phyloP scores from a whole-genome alignment of 2,113 vertebrate species.

The Ptilonorhynchus violaceus region DNA sequence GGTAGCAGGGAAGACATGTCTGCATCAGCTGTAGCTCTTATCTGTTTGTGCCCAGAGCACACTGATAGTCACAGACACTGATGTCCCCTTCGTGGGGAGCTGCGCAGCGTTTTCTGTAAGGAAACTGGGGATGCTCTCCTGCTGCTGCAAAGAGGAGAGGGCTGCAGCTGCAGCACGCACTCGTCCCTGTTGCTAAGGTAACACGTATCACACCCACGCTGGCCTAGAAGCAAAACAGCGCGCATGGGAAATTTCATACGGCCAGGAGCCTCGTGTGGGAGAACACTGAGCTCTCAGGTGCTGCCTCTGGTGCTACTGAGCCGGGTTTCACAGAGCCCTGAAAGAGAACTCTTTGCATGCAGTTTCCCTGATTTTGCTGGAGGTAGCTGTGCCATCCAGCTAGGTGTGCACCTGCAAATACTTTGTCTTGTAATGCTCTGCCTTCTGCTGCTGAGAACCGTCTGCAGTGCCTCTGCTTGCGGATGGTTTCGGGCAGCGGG shows the following conservation, averaged over 20 bases:
- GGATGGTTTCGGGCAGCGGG: not conserved
- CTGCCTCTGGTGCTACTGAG: not conserved
- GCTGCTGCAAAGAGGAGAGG: not conserved
- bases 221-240: not conserved
- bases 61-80: not conserved
- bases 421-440: not conserved
- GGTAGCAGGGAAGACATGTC: not conserved
- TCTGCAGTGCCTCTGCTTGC: not conserved
- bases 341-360: not conserved
- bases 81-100: not conserved
- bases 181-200: constrained; percentile 44
- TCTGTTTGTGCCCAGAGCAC: not conserved
- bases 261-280: not conserved
- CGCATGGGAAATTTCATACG: not conserved
- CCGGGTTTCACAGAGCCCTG: not conserved
- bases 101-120: not conserved
- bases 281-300: not conserved
- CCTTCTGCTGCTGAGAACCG: not conserved
- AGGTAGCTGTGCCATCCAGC: not conserved
- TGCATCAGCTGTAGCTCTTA: not conserved
- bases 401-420: not conserved
- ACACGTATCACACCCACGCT: constrained; percentile 1
- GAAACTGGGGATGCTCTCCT: not conserved
- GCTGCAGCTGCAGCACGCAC: constrained; percentile 9
- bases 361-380: not conserved